Evolutionary conservation across 2,888 invertebrate genomes (phyloP).

Genomic region (Sinhomidia bicolor): DNA sequence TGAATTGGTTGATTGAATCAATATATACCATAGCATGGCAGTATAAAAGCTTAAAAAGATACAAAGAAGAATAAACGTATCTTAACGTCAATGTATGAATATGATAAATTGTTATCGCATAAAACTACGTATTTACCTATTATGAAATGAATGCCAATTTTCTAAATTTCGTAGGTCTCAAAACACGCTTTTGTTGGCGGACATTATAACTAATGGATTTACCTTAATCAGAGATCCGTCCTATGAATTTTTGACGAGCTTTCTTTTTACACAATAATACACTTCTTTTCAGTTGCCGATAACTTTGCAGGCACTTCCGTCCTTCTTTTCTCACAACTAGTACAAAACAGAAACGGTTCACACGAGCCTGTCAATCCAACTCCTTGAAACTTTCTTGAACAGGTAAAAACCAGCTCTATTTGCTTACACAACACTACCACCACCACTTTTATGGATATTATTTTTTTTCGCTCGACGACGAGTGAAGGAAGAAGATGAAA

Average conservation of each 20-base stretch:
- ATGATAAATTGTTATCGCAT: too few relatives aligned
- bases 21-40: too few relatives aligned
- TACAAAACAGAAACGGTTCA: neutral
- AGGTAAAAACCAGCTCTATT: neutral
- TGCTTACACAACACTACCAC: neutral
- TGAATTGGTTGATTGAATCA: too few relatives aligned
- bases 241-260: neutral
- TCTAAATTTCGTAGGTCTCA: too few relatives aligned
- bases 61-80: too few relatives aligned
- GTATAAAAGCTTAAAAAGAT: too few relatives aligned
- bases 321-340: neutral
- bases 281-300: neutral
- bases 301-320: constrained; percentile 16
- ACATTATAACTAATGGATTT: too few relatives aligned
- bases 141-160: too few relatives aligned
- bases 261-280: neutral
- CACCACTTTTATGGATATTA: neutral
- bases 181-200: too few relatives aligned
- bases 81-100: too few relatives aligned
- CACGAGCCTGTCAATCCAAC: neutral
- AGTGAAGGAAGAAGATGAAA: neutral
- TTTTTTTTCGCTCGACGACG: neutral
- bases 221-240: neutral
- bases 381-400: neutral
- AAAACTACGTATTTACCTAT: too few relatives aligned